Base-by-base conservation (phyloP, 2,797 vertebrate species). In the Columba guinea region DNA sequence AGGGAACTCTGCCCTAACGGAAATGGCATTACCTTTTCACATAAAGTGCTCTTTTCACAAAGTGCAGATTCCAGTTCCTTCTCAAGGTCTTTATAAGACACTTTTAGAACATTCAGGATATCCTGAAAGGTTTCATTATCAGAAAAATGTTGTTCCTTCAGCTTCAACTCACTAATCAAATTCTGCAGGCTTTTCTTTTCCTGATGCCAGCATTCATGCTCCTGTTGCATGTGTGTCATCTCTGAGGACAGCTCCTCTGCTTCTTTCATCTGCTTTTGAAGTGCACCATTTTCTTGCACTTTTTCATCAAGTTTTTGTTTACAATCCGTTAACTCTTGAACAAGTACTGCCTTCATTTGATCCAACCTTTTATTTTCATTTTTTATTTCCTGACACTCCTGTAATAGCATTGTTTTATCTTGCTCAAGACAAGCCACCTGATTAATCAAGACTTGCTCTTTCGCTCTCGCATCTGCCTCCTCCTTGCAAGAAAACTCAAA, bases 11-110 rank as follows among this genome's bases (percentile, higher is more conserved):
- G 64, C 19, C 37, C 17, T 39, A 89, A 56, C 4, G 23, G 71
- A 85, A 91, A 82, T 12, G 10, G 85, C 77, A 79, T 94, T 98
- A 99, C 99, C 98, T 98, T 98, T 93, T 98, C 74, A 69, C 75
- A 94, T 53, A 98, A 97, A 51, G 97, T 92, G 3, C 39, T n/a
- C 26, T 98, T 97, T 51, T 98, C 97, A 75, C 39, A 19, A 56
- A 96, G 94, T 39, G 96, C 84, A 59, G 87, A 91, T 64, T 98
- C 97, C 64, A 99, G 71, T 28, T 99, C 95, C 39, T 97, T 93
- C 89, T 98, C 95, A 55, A 98, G 93, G 82, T 95, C 92, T 34
- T 95, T 86, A 30, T 93, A 95, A 63, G 97, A 96, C 26, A 35
- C 93, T 96, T 98, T 98, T 97, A 98, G 68, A 14, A 96, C 85